Base-by-base conservation (phyloP, 1,140 invertebrate genomes). In the Ceratina calcarata region DNA sequence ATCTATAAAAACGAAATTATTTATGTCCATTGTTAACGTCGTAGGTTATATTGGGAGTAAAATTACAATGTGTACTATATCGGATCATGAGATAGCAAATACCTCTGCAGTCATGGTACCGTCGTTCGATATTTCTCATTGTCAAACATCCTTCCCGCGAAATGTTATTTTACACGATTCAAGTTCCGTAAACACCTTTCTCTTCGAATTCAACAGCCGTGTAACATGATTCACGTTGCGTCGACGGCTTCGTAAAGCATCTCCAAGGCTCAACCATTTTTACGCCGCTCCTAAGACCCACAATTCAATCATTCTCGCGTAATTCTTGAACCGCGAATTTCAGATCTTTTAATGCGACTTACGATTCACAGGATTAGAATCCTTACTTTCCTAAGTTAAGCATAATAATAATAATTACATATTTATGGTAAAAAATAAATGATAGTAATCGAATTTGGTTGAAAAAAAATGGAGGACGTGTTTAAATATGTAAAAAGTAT, bases 151-250 rank as follows among this genome's bases (percentile, higher is more conserved):
- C 51, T 22, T 16, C 0, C 45, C 22, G 20, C 74, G n/a, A 70
- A 51, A 18, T 24, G 57, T 67, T 32, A 60, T 57, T 61, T 69
- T 61, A 61, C 51, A 77, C 66, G 74, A 51, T 13, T 70, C 24
- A n/a, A 60, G 37, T 66, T 68, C 76, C 57, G n/a, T 27, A 72
- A 65, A 60, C 55, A 71, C 58, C 78, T 83, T 82, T 83, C 81
- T 74, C 70, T 79, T 78, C 24, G 58, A 57, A 72, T 78, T 74
- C 81, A 78, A 58, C 57, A 70, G 66, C 53, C 55, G 58, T 57
- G 49, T 82, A 80, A 84, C 79, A 37, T 72, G 82, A 83, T 84
- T 79, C 75, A 80, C 60, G 69, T 64, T 67, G 53, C 65, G 51
- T 37, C 53, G 20, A 27, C 24, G 51, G 61, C 27, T n/a, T 68